Percentiles rank a stretch among this genome's conserved stretches.
phyloP scores from a whole-genome alignment of 1,140 invertebrate species.

The Euura saliciscinereae region DNA sequence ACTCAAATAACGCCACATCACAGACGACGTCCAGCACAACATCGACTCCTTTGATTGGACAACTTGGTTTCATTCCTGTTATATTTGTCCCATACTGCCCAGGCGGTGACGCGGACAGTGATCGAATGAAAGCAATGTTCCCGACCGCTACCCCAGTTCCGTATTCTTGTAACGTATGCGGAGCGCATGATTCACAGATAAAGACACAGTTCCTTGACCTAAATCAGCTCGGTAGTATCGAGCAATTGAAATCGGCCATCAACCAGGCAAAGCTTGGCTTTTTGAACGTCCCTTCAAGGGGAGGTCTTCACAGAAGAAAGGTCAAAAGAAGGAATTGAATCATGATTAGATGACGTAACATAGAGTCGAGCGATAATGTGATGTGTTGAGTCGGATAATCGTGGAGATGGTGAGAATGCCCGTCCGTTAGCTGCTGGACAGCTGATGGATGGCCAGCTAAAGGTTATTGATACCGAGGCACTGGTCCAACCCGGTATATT shows the following conservation, averaged over 20 bases:
- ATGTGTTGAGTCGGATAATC: not conserved
- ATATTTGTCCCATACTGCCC: slow-evolving; percentile 67
- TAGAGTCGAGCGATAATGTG: not conserved
- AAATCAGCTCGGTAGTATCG: slow-evolving; percentile 38
- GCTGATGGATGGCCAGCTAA: slow-evolving; percentile 36
- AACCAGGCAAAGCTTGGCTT: slow-evolving; percentile 40
- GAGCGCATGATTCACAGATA: slow-evolving; percentile 20
- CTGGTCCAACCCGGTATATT: not conserved
- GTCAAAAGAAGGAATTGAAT: slow-evolving; percentile 24
- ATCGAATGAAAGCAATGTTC: slow-evolving; percentile 61
- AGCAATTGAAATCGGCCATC: slow-evolving; percentile 35
- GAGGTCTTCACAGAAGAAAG: slow-evolving; percentile 19
- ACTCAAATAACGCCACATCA: slow-evolving; percentile 33
- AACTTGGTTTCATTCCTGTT: slow-evolving; percentile 65
- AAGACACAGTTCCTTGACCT: slow-evolving; percentile 31
- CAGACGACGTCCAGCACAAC: slow-evolving; percentile 25
- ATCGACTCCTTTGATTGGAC: slow-evolving; percentile 32
- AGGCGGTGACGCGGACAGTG: slow-evolving; percentile 51
- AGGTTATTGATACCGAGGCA: not conserved
- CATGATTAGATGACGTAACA: not conserved
- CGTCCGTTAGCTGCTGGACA: slow-evolving; percentile 36
- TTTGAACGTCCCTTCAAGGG: slow-evolving; percentile 40
- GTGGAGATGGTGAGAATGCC: slow-evolving; percentile 22
- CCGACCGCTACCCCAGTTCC: slow-evolving; percentile 61
- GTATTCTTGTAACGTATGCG: slow-evolving; percentile 43